A percentile compares a stretch with the other conserved stretches of the same genome.
Conservation (phyloP, 1,140 invertebrate species). For the Ganaspis sp. region DNA sequence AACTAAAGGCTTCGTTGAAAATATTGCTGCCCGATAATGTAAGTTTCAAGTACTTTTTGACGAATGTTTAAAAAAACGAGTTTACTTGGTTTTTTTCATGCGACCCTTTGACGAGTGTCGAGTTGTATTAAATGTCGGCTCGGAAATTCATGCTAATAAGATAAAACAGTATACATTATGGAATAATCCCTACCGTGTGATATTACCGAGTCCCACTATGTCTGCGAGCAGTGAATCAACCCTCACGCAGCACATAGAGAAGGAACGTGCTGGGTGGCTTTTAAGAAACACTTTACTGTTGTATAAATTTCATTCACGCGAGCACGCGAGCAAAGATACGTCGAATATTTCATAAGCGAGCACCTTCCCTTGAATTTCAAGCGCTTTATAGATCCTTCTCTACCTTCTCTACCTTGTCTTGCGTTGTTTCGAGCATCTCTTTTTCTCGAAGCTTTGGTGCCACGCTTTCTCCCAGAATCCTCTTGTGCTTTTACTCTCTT, state of each 20-base stretch:
- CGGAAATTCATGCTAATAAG: conserved; percentile 11
- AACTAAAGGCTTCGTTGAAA: too few relatives aligned
- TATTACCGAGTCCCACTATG: conserved; percentile 5
- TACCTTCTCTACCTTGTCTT: conserved; percentile 23
- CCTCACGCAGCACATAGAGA: not conserved
- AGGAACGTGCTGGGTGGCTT: conserved; percentile 40
- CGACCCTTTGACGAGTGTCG: not conserved
- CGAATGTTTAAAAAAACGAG: too few relatives aligned
- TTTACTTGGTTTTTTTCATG: too few relatives aligned
- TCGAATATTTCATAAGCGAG: conserved; percentile 66
- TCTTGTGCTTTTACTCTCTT: not conserved
- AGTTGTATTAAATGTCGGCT: not conserved
- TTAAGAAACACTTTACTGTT: conserved; percentile 51
- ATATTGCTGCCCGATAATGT: too few relatives aligned
- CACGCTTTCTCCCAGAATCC: not conserved
- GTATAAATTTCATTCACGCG: conserved; percentile 55
- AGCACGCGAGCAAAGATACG: conserved; percentile 46
- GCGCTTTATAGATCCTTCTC: not conserved
- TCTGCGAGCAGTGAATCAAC: not conserved
- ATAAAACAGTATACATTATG: not conserved
- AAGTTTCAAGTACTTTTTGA: too few relatives aligned
- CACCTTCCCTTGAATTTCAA: conserved; percentile 39
- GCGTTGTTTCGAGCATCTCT: not conserved
- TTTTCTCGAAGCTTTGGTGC: not conserved
- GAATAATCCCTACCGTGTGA: conserved; percentile 1